These are phyloP conservation scores for Lacerta agilis DNA, from an alignment of 2,797 vertebrate species.

Conservation along the genomic window DNA sequence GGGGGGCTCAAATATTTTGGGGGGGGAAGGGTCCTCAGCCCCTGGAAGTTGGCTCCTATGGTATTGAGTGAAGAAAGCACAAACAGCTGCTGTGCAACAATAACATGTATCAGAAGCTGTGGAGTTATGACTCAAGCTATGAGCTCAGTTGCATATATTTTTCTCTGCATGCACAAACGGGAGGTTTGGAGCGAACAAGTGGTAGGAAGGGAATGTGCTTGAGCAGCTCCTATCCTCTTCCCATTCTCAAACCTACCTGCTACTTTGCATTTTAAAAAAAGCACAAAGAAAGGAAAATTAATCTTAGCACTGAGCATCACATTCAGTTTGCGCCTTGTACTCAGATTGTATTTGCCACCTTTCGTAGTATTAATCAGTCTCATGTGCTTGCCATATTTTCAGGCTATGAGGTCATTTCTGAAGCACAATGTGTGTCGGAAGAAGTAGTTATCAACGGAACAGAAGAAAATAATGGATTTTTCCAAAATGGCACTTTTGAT, in stretches of 20 bases:
- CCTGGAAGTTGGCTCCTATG: no score
- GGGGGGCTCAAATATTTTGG: no score
- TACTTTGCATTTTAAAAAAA: neutral
- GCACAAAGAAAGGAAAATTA: neutral
- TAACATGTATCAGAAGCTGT: neutral
- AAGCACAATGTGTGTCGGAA: slow-evolving; percentile 82
- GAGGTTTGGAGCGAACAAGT: neutral
- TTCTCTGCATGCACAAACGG: neutral
- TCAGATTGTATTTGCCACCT: neutral
- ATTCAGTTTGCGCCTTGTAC: neutral
- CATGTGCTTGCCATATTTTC: slow-evolving; percentile 36
- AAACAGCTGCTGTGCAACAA: neutral
- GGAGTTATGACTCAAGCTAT: neutral
- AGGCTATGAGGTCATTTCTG: slow-evolving; percentile 89
- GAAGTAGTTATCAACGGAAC: slow-evolving; percentile 85
- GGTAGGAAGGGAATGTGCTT: neutral
- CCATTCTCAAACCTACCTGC: neutral
- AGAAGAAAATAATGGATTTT: slow-evolving; percentile 89
- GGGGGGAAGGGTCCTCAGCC: no score
- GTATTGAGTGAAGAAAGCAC: neutral
- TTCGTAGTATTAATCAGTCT: slow-evolving; percentile 30
- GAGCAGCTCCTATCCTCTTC: neutral
- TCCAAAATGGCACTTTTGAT: slow-evolving; percentile 92
- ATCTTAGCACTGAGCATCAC: neutral
- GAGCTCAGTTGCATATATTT: no score